Percentiles rank a stretch among this genome's conserved stretches.
phyloP scores from a whole-genome alignment of 2,113 vertebrate species.

The Heteronetta atricapilla region DNA sequence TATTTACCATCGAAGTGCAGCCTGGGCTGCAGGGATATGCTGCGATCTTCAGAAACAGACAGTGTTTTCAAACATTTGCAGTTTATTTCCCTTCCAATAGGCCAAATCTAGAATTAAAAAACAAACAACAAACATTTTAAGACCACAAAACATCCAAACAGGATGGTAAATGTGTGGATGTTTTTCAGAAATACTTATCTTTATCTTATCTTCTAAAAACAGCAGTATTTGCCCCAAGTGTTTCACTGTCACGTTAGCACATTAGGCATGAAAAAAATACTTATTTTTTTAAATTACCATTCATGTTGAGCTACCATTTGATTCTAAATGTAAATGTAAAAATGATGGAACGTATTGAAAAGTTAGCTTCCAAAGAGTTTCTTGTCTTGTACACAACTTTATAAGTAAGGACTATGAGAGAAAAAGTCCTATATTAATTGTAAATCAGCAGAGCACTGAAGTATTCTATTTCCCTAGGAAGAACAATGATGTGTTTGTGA shows the following conservation, averaged over 20 bases:
- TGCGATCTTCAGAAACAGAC: slow-evolving; percentile 93
- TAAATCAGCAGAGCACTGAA: not conserved
- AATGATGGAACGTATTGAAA: not conserved
- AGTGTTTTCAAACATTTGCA: slow-evolving; percentile 96
- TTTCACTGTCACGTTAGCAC: not conserved
- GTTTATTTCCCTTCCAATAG: slow-evolving; percentile 97
- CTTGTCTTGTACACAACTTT: not conserved
- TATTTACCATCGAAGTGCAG: slow-evolving; percentile 96
- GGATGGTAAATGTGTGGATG: not conserved
- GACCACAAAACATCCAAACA: not conserved
- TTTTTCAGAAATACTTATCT: not conserved
- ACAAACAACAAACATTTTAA: not conserved
- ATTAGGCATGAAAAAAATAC: not conserved
- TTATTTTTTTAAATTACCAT: not conserved
- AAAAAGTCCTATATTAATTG: not conserved
- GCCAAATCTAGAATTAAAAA: slow-evolving; percentile 88
- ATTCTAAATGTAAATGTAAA: too few relatives aligned
- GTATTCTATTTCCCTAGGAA: not conserved
- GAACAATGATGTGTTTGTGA: not conserved
- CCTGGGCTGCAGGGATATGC: slow-evolving; percentile 93
- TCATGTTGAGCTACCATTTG: not conserved
- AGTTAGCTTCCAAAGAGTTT: not conserved
- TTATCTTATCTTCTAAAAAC: not conserved
- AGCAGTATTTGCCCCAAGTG: not conserved
- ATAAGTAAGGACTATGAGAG: not conserved